Base-by-base conservation (phyloP, 2,797 vertebrate genomes). In the Otolemur crassicaudatus region DNA sequence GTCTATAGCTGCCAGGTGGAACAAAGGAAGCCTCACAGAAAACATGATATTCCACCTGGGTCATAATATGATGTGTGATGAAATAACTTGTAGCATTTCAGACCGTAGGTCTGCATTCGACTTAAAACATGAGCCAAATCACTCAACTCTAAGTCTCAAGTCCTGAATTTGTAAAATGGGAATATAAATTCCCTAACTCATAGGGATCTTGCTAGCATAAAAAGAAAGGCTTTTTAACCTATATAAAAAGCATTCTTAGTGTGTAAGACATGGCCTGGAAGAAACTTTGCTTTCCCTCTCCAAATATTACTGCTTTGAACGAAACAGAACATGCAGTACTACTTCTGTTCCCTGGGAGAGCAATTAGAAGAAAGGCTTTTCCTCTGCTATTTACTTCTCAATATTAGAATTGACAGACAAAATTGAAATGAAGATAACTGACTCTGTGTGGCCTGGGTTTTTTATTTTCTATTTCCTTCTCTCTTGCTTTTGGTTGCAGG, bases 351-450 rank as follows among this genome's bases (percentile, higher is more conserved):
- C 49, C 27, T 94, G 27, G 67, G 23, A 93, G n/a, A 65, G 46
- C 10, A 5, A 82, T 69, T 82, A 76, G n/a, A 25, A 72, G 11
- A 73, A 79, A 67, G 27, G 29, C 8, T 63, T 67, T 84, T 67
- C 31, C 53, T 70, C 23, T 72, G 11, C 86, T 76, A 7, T 80
- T 65, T 10, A 65, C 2, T 63, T 60, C 46, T 91, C 49, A 58
- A 7, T 13, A 79, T 82, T 67, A 86, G 25, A n/a, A 73, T 58
- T 73, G 16, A 61, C 8, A 58, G 27, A 9, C 60, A 86, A 90
- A 85, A 34, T 91, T 91, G 87, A 75, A 88, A 85, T 82, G 58
- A 81, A 90, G 25, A 20, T 2, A 76, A 49, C 4, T 58, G 34
- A 86, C 87, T 9, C 22, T 7, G 3, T 0, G 3, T 77, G 22